Conservation (phyloP, 2,113 vertebrate species). For the Budorcas taxicolor region DNA sequence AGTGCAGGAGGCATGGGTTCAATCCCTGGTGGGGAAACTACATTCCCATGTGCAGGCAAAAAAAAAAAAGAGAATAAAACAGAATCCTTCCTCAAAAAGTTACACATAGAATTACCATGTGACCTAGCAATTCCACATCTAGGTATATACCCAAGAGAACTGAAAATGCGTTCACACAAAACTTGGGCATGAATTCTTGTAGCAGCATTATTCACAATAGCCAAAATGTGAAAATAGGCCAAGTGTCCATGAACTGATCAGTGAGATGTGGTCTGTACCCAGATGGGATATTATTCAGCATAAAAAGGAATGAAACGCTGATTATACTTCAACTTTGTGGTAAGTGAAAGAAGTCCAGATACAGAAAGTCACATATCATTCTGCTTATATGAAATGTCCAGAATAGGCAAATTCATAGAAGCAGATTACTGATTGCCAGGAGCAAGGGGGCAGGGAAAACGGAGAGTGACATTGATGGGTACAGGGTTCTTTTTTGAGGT, state of each 20-base stretch:
- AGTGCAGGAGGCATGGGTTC: neutral
- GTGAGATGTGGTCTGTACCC: neutral
- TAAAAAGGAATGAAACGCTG: neutral
- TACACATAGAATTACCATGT: neutral
- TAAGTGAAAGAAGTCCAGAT: neutral
- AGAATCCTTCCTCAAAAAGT: neutral
- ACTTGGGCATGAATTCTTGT: neutral
- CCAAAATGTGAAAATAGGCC: neutral
- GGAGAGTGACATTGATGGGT: neutral
- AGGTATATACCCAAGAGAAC: neutral
- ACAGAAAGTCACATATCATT: neutral
- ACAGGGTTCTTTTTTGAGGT: neutral
- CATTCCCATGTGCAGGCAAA: neutral
- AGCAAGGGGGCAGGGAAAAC: neutral
- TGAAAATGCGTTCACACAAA: neutral
- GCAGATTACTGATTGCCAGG: neutral
- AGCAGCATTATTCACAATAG: neutral
- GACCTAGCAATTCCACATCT: neutral
- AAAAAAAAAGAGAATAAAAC: neutral
- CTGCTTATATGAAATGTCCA: neutral
- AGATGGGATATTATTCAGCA: neutral
- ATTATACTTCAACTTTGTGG: neutral
- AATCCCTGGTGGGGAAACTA: neutral
- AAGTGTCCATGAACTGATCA: neutral
- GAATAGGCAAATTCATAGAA: neutral